Evolutionary conservation across 2,113 vertebrate species (phyloP).

Genomic region (Vireo altiloquus): DNA sequence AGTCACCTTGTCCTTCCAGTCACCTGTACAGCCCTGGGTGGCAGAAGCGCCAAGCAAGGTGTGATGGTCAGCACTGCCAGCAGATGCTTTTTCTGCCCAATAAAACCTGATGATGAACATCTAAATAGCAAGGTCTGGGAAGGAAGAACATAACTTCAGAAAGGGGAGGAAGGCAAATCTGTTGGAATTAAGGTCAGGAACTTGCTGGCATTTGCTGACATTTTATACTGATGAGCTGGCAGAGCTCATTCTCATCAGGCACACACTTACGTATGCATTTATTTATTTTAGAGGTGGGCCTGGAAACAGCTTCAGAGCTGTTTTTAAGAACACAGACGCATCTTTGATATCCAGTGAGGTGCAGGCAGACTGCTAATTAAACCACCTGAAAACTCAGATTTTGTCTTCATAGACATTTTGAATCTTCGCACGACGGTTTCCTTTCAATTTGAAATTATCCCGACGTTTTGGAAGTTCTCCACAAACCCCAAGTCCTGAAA

Average conservation of each 20-base stretch:
- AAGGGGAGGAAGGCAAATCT: background rate
- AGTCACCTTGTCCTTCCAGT: background rate
- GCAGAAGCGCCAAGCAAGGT: background rate
- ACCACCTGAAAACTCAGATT: background rate
- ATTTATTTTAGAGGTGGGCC: slow-evolving; percentile 12
- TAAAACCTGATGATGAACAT: background rate
- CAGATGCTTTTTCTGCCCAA: background rate
- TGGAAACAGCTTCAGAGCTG: background rate
- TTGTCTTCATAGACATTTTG: background rate
- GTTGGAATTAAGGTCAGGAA: slow-evolving; percentile 22
- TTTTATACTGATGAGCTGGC: slow-evolving; percentile 34
- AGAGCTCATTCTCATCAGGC: background rate
- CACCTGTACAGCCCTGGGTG: background rate
- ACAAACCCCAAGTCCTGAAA: background rate
- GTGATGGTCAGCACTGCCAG: background rate
- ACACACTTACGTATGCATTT: background rate
- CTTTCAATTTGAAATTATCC: background rate
- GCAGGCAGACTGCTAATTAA: background rate
- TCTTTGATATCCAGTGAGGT: background rate
- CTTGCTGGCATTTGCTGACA: slow-evolving; percentile 45
- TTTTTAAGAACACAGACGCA: background rate
- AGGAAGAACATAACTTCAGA: background rate
- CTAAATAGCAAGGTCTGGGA: background rate
- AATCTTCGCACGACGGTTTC: background rate
- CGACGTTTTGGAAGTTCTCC: background rate